A percentile compares a stretch with the other conserved stretches of the same genome.
Evolutionary conservation across 2,797 vertebrate species (phyloP).

Genomic region (Ctenopoma multispine): DNA sequence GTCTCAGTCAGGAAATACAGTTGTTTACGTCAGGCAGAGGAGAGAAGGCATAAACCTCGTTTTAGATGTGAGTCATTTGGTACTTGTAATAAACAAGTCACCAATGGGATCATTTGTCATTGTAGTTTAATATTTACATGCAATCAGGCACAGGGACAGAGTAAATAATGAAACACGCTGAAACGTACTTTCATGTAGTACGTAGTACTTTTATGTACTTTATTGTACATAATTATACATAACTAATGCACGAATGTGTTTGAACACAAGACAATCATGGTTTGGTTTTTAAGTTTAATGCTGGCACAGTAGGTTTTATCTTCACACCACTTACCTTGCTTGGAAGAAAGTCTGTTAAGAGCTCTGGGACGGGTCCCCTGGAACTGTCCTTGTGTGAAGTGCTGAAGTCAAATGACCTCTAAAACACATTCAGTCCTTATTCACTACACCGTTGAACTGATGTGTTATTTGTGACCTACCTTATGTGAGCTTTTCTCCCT

Average conservation of each 20-base stretch:
- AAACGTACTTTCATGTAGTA: no score
- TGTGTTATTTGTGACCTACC: background rate
- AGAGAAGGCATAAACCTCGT: background rate
- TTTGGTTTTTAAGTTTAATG: background rate
- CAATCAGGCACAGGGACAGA: slow-evolving; percentile 2
- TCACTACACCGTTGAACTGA: slow-evolving; percentile 3
- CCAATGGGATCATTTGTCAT: slow-evolving; percentile 19
- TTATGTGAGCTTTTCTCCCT: background rate
- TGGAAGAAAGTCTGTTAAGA: background rate
- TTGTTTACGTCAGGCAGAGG: background rate
- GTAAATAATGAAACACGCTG: slow-evolving; percentile 19
- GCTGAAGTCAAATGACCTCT: slow-evolving; percentile 24
- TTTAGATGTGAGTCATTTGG: slow-evolving; percentile 16
- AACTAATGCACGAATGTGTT: background rate
- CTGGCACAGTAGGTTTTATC: background rate
- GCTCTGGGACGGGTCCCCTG: background rate
- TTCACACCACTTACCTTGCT: background rate
- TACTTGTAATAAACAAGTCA: background rate
- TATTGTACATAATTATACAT: no score
- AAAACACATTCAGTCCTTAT: slow-evolving; percentile 12
- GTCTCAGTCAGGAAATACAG: background rate
- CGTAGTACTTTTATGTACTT: no score
- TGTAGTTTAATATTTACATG: slow-evolving; percentile 5
- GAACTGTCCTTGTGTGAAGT: background rate
- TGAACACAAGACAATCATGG: background rate